These are phyloP conservation scores for Caenorhabditis tropicalis DNA, from an alignment of 1,140 invertebrate species.

Conservation along the genomic window DNA sequence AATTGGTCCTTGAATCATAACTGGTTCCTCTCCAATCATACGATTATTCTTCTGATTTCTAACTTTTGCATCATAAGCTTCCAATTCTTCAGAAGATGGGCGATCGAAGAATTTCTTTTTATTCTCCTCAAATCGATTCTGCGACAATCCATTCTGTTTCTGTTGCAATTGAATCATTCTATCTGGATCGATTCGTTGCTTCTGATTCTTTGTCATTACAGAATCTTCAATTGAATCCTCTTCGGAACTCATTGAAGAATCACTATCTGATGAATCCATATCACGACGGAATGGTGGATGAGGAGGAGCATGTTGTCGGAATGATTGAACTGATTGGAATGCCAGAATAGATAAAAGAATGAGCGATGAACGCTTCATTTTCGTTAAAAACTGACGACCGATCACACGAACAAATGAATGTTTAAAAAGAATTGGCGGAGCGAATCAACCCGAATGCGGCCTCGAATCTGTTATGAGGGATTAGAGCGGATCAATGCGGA, in stretches of 20 bases:
- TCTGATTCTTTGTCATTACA: not conserved
- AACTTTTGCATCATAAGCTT: constrained; percentile 8
- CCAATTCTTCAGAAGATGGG: constrained; percentile 19
- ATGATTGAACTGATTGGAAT: not conserved
- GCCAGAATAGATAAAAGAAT: constrained; percentile 28
- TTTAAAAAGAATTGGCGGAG: constrained; percentile 25
- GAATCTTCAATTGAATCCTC: not conserved
- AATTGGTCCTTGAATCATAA: constrained; percentile 3
- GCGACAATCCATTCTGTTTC: not conserved
- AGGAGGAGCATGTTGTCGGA: not conserved
- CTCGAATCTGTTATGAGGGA: constrained; percentile 5
- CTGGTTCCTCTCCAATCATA: not conserved
- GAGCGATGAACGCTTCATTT: constrained; percentile 17
- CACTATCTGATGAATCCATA: not conserved
- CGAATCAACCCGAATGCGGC: not conserved
- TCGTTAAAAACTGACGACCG: not conserved
- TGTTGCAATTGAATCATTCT: constrained; percentile 7
- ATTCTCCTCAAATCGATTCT: not conserved
- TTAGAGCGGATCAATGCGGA: constrained; percentile 37
- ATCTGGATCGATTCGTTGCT: not conserved
- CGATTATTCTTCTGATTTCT: not conserved
- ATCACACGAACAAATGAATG: not conserved
- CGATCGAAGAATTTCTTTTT: constrained; percentile 16
- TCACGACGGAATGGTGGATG: not conserved
- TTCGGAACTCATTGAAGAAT: not conserved